Evolutionary conservation across 2,888 invertebrate species (phyloP).

Genomic region (Zonitis immaculata): DNA sequence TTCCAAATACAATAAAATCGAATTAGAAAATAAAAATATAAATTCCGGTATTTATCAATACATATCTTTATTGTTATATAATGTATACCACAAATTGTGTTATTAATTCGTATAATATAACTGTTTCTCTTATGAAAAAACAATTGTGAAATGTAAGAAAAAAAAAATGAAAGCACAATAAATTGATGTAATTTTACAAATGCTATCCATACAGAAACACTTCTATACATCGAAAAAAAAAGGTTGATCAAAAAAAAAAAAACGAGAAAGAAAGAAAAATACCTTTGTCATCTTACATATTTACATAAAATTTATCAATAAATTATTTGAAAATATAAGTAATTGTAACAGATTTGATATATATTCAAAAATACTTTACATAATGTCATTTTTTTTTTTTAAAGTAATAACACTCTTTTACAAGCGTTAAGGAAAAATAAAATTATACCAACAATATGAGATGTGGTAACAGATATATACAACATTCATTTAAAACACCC

Average conservation of each 20-base stretch:
- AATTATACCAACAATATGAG: neutral
- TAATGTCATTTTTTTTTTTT: neutral
- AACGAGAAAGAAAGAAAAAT: neutral
- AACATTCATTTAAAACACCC: neutral
- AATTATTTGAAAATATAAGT: neutral
- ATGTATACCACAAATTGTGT: neutral
- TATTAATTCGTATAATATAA: neutral
- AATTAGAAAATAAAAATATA: neutral
- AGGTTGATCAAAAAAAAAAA: neutral
- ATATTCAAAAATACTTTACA: neutral
- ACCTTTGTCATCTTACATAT: neutral
- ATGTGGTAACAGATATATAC: neutral
- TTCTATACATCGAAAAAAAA: neutral
- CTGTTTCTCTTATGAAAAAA: neutral
- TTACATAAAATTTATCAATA: neutral
- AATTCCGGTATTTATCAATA: neutral
- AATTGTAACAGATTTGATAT: neutral
- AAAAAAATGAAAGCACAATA: neutral
- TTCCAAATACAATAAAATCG: neutral
- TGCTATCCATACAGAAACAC: neutral
- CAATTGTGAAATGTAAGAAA: neutral
- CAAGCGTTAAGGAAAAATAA: neutral
- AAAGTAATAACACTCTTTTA: neutral
- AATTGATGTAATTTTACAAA: neutral
- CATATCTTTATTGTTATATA: neutral